Evolutionary conservation across 2,797 vertebrate species (phyloP).

Genomic region (Psittacula echo): DNA sequence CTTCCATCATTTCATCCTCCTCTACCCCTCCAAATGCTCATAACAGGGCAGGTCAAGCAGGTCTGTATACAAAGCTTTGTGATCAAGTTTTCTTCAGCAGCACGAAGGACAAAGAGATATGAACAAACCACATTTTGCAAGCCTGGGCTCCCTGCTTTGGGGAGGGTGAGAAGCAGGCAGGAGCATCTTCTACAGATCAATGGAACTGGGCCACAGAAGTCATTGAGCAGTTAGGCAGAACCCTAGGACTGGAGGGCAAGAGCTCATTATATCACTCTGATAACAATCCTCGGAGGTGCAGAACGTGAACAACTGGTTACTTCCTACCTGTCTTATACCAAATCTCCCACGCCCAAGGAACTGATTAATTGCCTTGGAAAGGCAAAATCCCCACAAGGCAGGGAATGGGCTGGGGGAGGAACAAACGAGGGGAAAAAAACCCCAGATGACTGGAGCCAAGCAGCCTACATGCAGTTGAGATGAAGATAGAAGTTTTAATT

Average conservation of each 20-base stretch:
- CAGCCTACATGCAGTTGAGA: slow-evolving; percentile 16
- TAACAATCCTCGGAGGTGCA: neutral
- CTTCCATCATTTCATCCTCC: neutral
- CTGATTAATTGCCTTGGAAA: slow-evolving; percentile 44
- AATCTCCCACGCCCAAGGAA: slow-evolving; percentile 4
- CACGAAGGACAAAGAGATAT: neutral
- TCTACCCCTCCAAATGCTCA: neutral
- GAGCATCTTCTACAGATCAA: neutral
- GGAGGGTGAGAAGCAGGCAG: neutral
- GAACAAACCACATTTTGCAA: neutral
- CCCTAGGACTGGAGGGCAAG: neutral
- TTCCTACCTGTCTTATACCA: slow-evolving; percentile 25
- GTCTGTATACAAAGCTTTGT: neutral
- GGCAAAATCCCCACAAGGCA: slow-evolving; percentile 10
- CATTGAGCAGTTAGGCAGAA: neutral
- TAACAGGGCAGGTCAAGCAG: neutral
- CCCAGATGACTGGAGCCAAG: neutral
- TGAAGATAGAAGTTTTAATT: slow-evolving; percentile 62
- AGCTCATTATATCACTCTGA: neutral
- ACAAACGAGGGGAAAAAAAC: neutral
- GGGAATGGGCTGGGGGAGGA: neutral
- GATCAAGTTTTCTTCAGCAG: neutral
- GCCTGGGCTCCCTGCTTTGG: neutral
- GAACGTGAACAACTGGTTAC: neutral
- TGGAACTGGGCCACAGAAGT: neutral